Base-by-base conservation (phyloP, 2,113 vertebrate species). In the Oreochromis tanganicae region DNA sequence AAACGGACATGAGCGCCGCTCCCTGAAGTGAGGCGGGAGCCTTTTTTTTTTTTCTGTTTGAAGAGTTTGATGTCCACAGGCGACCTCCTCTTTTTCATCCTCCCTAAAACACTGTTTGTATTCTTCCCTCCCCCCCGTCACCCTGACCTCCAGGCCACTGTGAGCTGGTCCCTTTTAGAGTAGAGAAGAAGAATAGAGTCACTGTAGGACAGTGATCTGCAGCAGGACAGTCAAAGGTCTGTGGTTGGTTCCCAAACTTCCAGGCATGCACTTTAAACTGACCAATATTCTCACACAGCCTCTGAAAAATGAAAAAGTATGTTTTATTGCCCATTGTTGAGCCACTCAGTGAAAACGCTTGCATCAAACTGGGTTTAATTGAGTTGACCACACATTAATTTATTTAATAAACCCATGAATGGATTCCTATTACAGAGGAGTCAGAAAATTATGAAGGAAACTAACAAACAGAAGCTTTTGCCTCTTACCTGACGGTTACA, bases 1-100 rank as follows among this genome's bases (percentile, higher is more conserved):
- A 96, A 94, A 94, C 63, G 86, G 90, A 94, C 95, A 94, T 91
- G 93, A 94, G 92, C 66, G 81, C 75, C 93, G 87, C 93, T 96
- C 96, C 97, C 96, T 92, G 86, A 96, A 96, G 96, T 93, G 46
- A 73, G 19, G 83, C 29, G 83, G 88, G 80, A 86, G 83, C 88
- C 86, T 54, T 50, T 50, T 78, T 75, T 71, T 46, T 75, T 50
- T 48, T 50, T 75, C 43, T 32, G 71, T 75, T 78, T 50, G 73
- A 78, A 52, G 10, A 52, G 46, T 94, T 95, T 93, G 92, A 92
- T 94, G 95, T 94, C 90, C 90, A 93, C 91, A 92, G 75, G 41
- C 80, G 86, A 95, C 95, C 92, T 94, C 90, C 93, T 94, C 90
- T 94, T 93, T 85, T 78, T 56, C 17, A 36, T 81, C 88, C 27